Evolutionary conservation across 1,140 invertebrate species (phyloP).

Genomic region (Tetragnatha versicolor): DNA sequence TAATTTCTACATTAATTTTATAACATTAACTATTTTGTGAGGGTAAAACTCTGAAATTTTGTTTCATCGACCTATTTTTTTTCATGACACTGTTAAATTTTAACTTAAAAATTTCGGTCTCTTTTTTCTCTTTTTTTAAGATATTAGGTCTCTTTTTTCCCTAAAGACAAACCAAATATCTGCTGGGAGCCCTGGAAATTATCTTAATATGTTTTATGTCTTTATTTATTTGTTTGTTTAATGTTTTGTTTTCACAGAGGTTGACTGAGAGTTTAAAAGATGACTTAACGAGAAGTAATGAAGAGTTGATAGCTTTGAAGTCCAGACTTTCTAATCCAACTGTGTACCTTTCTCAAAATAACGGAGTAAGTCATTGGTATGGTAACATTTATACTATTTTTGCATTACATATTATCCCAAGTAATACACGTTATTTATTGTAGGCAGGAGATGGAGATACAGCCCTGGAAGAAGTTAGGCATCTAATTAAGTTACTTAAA

Average conservation of each 20-base stretch:
- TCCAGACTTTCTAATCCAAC: background rate
- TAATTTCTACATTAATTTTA: too few species aligned
- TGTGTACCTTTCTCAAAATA: background rate
- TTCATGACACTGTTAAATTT: too few species aligned
- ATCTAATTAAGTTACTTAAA: constrained; percentile 13
- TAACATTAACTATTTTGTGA: too few species aligned
- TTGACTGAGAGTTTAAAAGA: background rate
- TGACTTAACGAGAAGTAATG: background rate
- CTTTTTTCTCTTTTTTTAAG: too few species aligned
- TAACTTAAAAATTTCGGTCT: too few species aligned
- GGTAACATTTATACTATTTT: background rate
- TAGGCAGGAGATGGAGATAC: background rate
- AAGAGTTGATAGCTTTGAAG: background rate
- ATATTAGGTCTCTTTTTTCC: too few species aligned
- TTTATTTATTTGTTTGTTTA: background rate
- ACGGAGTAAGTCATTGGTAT: background rate
- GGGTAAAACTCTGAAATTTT: too few species aligned
- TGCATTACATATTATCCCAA: background rate
- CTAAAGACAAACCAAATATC: too few species aligned
- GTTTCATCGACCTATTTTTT: too few species aligned
- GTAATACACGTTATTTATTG: background rate
- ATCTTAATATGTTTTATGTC: background rate
- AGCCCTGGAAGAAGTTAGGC: background rate
- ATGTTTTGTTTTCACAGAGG: background rate
- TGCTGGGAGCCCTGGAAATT: too few species aligned